phyloP scores from a whole-genome alignment of 2,113 vertebrate genomes.

The Tricholaema leucomelas region DNA sequence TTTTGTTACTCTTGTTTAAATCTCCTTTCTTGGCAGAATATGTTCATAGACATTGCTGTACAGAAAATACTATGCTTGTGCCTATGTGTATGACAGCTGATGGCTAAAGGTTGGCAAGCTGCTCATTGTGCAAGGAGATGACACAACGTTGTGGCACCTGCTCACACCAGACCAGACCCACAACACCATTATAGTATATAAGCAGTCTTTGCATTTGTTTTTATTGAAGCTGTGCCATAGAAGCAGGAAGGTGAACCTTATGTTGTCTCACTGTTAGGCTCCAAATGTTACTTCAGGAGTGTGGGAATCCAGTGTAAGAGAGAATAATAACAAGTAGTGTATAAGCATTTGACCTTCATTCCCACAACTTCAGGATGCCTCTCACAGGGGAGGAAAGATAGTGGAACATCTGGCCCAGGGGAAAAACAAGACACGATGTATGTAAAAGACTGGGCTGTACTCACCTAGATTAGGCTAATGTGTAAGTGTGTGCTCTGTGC shows the following conservation, averaged over 20 bases:
- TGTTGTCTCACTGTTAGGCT: neutral
- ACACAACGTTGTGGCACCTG: neutral
- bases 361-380: no score
- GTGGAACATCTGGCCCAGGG: no score
- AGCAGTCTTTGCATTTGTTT: neutral
- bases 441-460: no score
- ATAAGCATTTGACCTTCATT: no score
- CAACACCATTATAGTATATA: neutral
- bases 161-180: neutral
- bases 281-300: neutral
- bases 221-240: neutral
- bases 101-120: neutral
- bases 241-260: neutral
- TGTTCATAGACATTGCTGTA: neutral
- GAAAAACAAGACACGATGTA: no score
- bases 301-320: no score
- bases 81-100: rapidly evolving
- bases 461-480: no score
- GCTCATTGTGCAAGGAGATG: neutral
- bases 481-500: no score
- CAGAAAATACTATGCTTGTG: no score
- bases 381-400: no score
- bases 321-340: no score
- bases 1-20: neutral
- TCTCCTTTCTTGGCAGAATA: neutral